These are phyloP conservation scores for Drosophila macrospina DNA, from an alignment of 2,888 invertebrate species.

Conservation along the genomic window DNA sequence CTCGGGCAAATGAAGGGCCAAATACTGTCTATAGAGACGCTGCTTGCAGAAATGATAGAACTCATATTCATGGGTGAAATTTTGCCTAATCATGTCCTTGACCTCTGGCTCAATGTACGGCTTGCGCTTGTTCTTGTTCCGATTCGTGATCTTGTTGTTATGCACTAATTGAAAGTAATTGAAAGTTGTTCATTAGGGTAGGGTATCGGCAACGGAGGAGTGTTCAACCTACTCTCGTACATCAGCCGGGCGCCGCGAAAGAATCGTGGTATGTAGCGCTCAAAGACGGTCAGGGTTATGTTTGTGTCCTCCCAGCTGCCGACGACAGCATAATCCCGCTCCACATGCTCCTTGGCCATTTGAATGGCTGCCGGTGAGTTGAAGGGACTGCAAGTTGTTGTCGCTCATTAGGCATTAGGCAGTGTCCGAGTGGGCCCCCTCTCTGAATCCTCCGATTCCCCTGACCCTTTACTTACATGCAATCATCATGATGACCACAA, in stretches of 20 bases:
- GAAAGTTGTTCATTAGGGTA: not conserved
- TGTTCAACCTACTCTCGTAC: constrained; percentile 68
- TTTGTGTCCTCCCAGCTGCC: constrained; percentile 95
- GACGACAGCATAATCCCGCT: constrained; percentile 94
- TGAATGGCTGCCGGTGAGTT: constrained; percentile 93
- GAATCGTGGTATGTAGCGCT: constrained; percentile 93
- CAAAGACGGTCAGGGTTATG: constrained; percentile 92
- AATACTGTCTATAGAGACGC: constrained; percentile 91
- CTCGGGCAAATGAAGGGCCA: constrained; percentile 86
- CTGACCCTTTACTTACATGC: constrained; percentile 88
- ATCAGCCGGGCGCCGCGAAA: constrained; percentile 89
- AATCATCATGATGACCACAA: constrained; percentile 93
- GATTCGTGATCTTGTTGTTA: constrained; percentile 81
- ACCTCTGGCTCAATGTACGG: constrained; percentile 86
- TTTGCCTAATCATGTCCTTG: constrained; percentile 89
- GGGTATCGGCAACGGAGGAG: no score
- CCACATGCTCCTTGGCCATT: constrained; percentile 93
- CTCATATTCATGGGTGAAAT: constrained; percentile 94
- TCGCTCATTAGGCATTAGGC: constrained; percentile 27
- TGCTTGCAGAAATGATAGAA: constrained; percentile 95
- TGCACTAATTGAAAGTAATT: constrained; percentile 54
- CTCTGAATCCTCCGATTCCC: not conserved
- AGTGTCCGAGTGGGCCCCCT: not conserved
- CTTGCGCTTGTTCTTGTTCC: constrained; percentile 93
- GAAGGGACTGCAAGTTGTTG: constrained; percentile 88